Base-by-base conservation (phyloP, 2,888 invertebrate species). In the Tachina grossa region DNA sequence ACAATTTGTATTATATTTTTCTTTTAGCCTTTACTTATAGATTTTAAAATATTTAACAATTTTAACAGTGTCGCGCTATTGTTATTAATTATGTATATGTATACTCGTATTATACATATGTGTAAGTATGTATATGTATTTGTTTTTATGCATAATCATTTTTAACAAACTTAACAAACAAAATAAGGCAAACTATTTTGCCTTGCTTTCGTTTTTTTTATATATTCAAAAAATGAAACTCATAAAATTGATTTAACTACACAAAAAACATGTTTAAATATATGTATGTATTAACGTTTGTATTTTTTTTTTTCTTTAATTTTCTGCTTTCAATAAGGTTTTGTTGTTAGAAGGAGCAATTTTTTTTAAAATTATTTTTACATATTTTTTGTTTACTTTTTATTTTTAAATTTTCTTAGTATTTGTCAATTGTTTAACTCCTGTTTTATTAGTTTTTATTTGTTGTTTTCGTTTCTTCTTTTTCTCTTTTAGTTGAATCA, bases 371-470 rank as follows among this genome's bases (percentile, higher is more conserved):
- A 55, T 72, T 71, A 65, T 63, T 53, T 61, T 41, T 22, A 43
- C 53, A 51, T 43, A 6, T 49, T 31, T 59, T 74, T 51, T 43
- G 4, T 53, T 53, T 80, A 16, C 16, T 59, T 39, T 31, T 31
- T 31, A 31, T 31, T 31, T 31, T 31, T 31, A 1, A 41, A 61
- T 69, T 68, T 79, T 31, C 47, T 65, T 71, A 83, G 83, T 82
- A 82, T 78, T 81, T 83, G 65, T 81, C 72, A 74, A 57, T 80
- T 80, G 79, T 53, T 71, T 75, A 77, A 53, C 41, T 78, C 19
- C 16, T 72, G 57, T 72, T 82, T 57, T 75, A 31, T 63, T 57
- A 59, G n/a, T 69, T 69, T 45, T 41, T 22, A 65, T 47, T 51
- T 72, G 14, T 71, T 43, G 47, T 76, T 76, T 68, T 63, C 13